Evolutionary conservation across 1,140 invertebrate species (phyloP).

Genomic region (Solenopsis invicta): DNA sequence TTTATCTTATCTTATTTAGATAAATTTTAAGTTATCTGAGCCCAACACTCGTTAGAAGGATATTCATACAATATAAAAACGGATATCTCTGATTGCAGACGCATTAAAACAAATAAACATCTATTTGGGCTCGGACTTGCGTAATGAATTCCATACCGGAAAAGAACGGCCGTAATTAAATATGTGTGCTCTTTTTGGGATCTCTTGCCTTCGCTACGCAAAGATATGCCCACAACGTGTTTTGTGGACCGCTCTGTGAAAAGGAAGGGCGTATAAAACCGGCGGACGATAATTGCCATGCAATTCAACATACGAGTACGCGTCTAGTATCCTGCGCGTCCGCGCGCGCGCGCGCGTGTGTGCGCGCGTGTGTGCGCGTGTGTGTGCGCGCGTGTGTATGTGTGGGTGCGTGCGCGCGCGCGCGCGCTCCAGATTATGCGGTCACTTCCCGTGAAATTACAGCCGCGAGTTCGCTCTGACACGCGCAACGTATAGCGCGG

Average conservation of each 20-base stretch:
- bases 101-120: background rate
- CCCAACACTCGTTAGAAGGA: too few relatives aligned
- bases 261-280: background rate
- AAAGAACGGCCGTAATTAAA: background rate
- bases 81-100: background rate
- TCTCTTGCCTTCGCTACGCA: background rate
- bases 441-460: slow-evolving; percentile 52
- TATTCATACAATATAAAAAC: background rate
- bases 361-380: too few relatives aligned
- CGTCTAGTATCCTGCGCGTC: slow-evolving; percentile 10
- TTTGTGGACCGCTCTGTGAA: background rate
- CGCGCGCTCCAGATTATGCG: slow-evolving; percentile 42
- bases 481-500: background rate
- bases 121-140: background rate
- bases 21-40: too few relatives aligned
- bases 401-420: too few relatives aligned
- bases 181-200: background rate
- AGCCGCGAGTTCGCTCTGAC: background rate
- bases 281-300: slow-evolving; percentile 20
- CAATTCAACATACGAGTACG: slow-evolving; percentile 30
- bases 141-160: background rate
- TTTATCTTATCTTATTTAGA: too few relatives aligned
- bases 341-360: too few relatives aligned
- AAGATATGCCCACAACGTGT: background rate
- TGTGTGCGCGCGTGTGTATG: too few relatives aligned